These are phyloP conservation scores for Callopanchax toddi DNA, from an alignment of 2,113 vertebrate species.

Conservation along the genomic window DNA sequence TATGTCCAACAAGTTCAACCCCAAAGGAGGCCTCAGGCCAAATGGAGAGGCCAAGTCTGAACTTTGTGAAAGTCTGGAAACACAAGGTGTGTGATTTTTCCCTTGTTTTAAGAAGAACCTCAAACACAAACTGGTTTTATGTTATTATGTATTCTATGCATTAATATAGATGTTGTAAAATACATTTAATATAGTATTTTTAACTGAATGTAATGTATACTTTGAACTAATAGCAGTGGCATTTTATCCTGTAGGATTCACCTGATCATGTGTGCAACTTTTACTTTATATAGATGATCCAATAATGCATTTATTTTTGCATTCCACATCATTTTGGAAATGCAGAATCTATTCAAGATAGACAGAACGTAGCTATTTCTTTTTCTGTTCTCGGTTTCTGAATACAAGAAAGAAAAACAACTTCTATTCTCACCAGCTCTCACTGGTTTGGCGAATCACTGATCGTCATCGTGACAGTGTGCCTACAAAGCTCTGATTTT, in stretches of 20 bases:
- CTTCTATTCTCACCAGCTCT: conserved; percentile 27
- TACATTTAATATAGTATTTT: conserved; percentile 11
- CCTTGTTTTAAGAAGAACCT: neutral
- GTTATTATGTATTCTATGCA: neutral
- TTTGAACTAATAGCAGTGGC: too few relatives aligned
- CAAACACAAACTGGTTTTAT: conserved; percentile 1
- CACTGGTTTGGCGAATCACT: conserved; percentile 29
- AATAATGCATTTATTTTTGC: neutral
- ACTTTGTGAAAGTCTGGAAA: conserved; percentile 94
- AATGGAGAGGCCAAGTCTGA: conserved; percentile 96
- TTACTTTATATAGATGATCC: neutral
- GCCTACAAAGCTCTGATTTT: conserved; percentile 44
- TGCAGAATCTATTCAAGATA: neutral
- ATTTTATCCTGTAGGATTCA: neutral
- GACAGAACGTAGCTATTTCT: neutral
- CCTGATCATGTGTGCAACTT: neutral
- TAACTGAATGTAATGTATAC: conserved; percentile 25
- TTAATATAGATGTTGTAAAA: neutral
- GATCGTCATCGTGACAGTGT: conserved; percentile 44
- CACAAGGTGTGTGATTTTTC: conserved; percentile 81
- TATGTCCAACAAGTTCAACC: conserved; percentile 98
- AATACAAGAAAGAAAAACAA: conserved; percentile 5
- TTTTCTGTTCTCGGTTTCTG: neutral
- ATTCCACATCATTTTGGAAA: neutral
- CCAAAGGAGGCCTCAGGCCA: conserved; percentile 90